Percentiles rank a stretch among this genome's conserved stretches.
Evolutionary conservation across 2,113 vertebrate species (phyloP).

Genomic region (Caloenas nicobarica): DNA sequence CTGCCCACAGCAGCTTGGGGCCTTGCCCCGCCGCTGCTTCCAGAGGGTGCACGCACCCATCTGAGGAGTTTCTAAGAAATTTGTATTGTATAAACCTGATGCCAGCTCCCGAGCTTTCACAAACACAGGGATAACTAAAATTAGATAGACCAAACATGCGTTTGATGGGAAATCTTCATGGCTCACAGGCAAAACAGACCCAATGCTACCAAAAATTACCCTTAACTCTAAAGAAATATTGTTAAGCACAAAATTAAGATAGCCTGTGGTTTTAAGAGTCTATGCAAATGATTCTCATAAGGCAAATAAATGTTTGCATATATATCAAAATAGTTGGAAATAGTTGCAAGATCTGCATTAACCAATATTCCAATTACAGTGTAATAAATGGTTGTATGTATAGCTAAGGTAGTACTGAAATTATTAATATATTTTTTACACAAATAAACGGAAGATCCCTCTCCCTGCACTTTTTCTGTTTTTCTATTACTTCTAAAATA

Average conservation of each 20-base stretch:
- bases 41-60: not conserved
- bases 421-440: not conserved
- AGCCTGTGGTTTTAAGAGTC: not conserved
- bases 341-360: not conserved
- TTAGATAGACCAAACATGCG: fast-evolving
- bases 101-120: not conserved
- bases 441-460: not conserved
- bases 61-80: not conserved
- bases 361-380: not conserved
- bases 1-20: not conserved
- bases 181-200: not conserved
- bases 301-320: not conserved
- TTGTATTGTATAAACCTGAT: fast-evolving
- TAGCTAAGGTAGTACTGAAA: not conserved
- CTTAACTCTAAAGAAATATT: not conserved
- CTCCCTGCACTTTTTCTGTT: not conserved
- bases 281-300: not conserved
- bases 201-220: not conserved
- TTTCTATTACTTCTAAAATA: not conserved
- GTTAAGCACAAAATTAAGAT: not conserved
- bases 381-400: not conserved
- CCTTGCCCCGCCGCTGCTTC: not conserved
- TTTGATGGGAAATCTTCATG: not conserved
- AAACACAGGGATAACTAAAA: not conserved
- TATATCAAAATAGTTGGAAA: not conserved